Percentiles rank a stretch among this genome's conserved stretches.
These are phyloP conservation scores for Paedocypris sp. DNA, from an alignment of 2,113 vertebrate genomes.

Conservation along the genomic window DNA sequence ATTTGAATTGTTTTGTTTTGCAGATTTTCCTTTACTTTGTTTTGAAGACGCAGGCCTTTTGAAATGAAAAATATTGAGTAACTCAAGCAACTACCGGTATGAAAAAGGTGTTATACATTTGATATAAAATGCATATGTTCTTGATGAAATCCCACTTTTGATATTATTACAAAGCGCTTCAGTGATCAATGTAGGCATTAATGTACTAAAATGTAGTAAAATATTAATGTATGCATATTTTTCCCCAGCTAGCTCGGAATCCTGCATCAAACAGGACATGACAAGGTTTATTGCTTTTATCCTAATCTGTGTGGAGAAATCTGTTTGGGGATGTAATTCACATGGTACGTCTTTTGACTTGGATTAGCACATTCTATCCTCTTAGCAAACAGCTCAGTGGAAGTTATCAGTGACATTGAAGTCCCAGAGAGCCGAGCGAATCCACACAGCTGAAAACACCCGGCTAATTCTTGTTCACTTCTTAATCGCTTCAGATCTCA, in stretches of 20 bases:
- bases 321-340: conserved; percentile 75
- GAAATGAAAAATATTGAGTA: no score
- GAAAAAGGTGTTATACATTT: no score
- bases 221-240: no score
- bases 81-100: no score
- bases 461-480: conserved; percentile 45
- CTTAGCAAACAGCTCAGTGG: conserved; percentile 58
- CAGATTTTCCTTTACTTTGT: no score
- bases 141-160: no score
- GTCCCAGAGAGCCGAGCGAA: conserved; percentile 44
- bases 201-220: no score
- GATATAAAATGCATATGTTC: no score
- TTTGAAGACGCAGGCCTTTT: no score
- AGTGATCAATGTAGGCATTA: background rate
- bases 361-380: conserved; percentile 69
- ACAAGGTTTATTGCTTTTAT: conserved; percentile 46
- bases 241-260: conserved; percentile 33
- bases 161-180: no score
- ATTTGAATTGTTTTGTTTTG: no score
- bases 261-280: conserved; percentile 40
- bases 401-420: conserved; percentile 58
- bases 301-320: conserved; percentile 64
- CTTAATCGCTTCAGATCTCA: conserved; percentile 44
- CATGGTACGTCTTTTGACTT: conserved; percentile 72
- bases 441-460: conserved; percentile 39